Conservation (phyloP, 2,113 vertebrate genomes). For the Collichthys lucidus region DNA sequence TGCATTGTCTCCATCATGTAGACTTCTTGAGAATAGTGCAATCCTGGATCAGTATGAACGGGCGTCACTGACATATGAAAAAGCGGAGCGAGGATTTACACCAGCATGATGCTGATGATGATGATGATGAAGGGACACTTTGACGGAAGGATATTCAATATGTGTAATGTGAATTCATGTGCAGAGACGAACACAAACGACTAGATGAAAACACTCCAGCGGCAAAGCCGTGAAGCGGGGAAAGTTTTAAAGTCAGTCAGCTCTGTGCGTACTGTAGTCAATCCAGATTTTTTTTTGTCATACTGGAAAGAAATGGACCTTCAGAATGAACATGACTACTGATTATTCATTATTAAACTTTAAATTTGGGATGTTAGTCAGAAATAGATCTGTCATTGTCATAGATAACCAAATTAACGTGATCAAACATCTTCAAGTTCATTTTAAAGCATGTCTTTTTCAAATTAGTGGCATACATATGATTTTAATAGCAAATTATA, state of each 20-base stretch:
- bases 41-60: slow-evolving; percentile 91
- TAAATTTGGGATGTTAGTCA: slow-evolving; percentile 50
- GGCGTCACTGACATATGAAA: slow-evolving; percentile 89
- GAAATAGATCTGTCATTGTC: slow-evolving; percentile 45
- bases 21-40: slow-evolving; percentile 93
- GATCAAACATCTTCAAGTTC: slow-evolving; percentile 76
- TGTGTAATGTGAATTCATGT: slow-evolving; percentile 31
- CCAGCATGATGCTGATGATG: slow-evolving; percentile 89
- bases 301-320: slow-evolving; percentile 57
- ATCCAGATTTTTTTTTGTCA: slow-evolving; percentile 65
- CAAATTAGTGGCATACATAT: slow-evolving; percentile 64
- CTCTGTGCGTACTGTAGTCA: slow-evolving; percentile 37
- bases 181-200: slow-evolving; percentile 60
- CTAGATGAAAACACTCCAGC: slow-evolving; percentile 50
- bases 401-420: slow-evolving; percentile 60
- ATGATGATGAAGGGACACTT: slow-evolving; percentile 85
- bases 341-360: slow-evolving; percentile 48
- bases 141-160: slow-evolving; percentile 63
- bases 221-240: slow-evolving; percentile 33
- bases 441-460: slow-evolving; percentile 89
- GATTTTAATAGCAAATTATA: slow-evolving; percentile 82
- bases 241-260: slow-evolving; percentile 57
- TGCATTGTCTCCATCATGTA: slow-evolving; percentile 93
- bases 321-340: slow-evolving; percentile 30
- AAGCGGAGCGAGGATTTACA: slow-evolving; percentile 87